A percentile compares a stretch with the other conserved stretches of the same genome.
These are phyloP conservation scores for Holcopasites calliopsidis DNA, from an alignment of 1,140 invertebrate species.

Conservation along the genomic window DNA sequence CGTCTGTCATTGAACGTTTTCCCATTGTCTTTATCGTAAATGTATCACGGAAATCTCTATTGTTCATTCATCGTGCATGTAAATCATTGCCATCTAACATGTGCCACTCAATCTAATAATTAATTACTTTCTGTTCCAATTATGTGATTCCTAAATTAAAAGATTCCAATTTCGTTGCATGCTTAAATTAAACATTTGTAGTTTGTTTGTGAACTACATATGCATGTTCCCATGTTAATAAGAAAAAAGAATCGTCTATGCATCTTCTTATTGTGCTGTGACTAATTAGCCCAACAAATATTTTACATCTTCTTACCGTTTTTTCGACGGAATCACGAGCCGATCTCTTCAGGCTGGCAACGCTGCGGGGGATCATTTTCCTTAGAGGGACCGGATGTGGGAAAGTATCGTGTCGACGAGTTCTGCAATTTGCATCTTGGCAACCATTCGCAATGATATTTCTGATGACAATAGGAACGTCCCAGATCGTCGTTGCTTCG, in stretches of 20 bases:
- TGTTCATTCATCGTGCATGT: constrained; percentile 7
- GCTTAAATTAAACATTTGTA: too few relatives aligned
- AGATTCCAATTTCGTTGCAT: too few relatives aligned
- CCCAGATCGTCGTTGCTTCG: constrained; percentile 36
- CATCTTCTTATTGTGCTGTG: neutral
- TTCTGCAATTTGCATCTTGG: neutral
- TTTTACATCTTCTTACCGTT: constrained; percentile 10
- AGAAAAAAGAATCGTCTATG: too few relatives aligned
- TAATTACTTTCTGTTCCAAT: too few relatives aligned
- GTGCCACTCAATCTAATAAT: too few relatives aligned
- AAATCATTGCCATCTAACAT: too few relatives aligned
- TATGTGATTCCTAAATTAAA: too few relatives aligned
- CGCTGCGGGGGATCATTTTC: neutral
- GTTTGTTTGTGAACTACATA: too few relatives aligned
- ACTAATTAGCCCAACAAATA: neutral
- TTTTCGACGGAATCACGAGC: neutral
- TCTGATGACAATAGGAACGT: constrained; percentile 49
- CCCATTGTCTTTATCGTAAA: neutral
- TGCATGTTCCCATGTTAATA: too few relatives aligned
- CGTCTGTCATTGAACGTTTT: neutral
- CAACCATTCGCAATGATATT: constrained; percentile 7
- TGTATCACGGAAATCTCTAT: neutral
- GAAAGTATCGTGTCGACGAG: neutral
- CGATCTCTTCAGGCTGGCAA: neutral
- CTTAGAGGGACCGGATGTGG: neutral